These are phyloP conservation scores for Esox masquinongy DNA, from an alignment of 2,797 vertebrate species.

Conservation along the genomic window DNA sequence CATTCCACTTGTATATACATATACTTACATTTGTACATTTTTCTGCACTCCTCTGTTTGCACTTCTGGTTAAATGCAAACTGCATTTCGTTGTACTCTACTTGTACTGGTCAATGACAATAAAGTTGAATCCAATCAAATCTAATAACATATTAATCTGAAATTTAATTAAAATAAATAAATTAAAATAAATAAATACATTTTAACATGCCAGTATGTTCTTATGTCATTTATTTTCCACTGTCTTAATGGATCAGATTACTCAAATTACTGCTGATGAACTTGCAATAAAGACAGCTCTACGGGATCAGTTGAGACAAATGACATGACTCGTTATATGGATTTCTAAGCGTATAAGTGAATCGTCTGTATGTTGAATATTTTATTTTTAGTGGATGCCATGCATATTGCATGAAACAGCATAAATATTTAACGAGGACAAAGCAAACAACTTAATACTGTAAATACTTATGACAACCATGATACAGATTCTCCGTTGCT, in stretches of 20 bases:
- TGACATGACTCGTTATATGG: slow-evolving; percentile 25
- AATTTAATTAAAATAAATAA: too few species aligned
- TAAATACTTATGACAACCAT: slow-evolving; percentile 35
- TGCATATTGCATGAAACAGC: slow-evolving; percentile 5
- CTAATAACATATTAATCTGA: too few species aligned
- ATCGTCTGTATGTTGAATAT: slow-evolving; percentile 11
- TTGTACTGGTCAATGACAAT: too few species aligned
- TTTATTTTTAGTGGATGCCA: slow-evolving; percentile 31
- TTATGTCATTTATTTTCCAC: slow-evolving; percentile 67
- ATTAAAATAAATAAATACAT: slow-evolving; percentile 43
- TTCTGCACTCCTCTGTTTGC: too few species aligned
- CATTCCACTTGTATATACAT: too few species aligned
- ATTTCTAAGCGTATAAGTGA: slow-evolving; percentile 22
- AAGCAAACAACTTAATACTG: too few species aligned
- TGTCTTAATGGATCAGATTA: slow-evolving; percentile 59
- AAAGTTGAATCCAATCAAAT: slow-evolving; percentile 45
- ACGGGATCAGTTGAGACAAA: slow-evolving; percentile 30
- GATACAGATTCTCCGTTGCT: slow-evolving; percentile 38
- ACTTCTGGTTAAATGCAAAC: too few species aligned
- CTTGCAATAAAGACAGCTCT: slow-evolving; percentile 36
- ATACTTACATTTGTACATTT: too few species aligned
- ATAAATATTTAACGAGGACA: too few species aligned
- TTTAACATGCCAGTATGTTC: slow-evolving; percentile 66
- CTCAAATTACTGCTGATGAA: slow-evolving; percentile 53
- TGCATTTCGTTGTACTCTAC: too few species aligned